phyloP scores from a whole-genome alignment of 2,113 vertebrate genomes.

The Regulus satrapa region DNA sequence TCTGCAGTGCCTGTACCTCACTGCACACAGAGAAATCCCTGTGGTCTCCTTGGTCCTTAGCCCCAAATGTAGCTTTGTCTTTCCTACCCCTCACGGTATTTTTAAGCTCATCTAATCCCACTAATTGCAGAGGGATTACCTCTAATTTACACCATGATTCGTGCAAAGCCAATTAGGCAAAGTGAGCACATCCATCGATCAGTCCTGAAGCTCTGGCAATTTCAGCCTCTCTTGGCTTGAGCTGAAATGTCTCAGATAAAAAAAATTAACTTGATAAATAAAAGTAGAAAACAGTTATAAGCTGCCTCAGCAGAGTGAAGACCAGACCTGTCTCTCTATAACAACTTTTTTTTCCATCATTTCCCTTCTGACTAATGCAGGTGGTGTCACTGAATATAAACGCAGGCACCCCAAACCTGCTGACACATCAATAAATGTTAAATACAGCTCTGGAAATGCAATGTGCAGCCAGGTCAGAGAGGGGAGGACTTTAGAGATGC shows the following conservation, averaged over 20 bases:
- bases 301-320: background rate
- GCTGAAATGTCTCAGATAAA: background rate
- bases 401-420: background rate
- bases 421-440: background rate
- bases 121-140: background rate
- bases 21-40: background rate
- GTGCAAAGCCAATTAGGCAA: background rate
- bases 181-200: background rate
- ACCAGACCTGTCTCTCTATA: constrained; percentile 51
- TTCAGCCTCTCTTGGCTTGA: background rate
- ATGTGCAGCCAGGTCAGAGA: background rate
- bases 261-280: background rate
- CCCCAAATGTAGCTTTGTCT: background rate
- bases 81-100: background rate
- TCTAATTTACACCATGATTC: background rate
- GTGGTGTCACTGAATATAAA: constrained; percentile 42
- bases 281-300: constrained; percentile 14
- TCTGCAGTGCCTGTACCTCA: background rate
- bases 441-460: background rate
- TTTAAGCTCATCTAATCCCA: background rate
- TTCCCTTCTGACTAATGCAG: constrained; percentile 64
- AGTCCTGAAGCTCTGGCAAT: background rate
- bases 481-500: background rate
- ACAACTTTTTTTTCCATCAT: background rate
- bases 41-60: background rate